Percentiles rank a stretch among this genome's conserved stretches.
phyloP scores from a whole-genome alignment of 2,888 invertebrate genomes.

The Calameuta idolon region DNA sequence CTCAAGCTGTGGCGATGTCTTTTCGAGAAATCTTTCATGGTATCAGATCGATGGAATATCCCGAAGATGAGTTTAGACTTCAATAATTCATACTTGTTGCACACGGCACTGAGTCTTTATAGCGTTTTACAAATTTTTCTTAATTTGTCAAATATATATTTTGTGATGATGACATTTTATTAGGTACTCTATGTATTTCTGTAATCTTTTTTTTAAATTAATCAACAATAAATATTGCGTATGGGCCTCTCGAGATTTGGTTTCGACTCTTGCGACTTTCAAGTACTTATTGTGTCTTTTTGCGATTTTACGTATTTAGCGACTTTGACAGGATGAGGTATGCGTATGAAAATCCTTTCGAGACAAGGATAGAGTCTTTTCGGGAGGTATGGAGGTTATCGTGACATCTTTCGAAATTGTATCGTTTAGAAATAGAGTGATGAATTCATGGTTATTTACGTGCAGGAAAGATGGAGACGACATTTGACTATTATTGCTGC shows the following conservation, averaged over 20 bases:
- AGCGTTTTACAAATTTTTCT: background rate
- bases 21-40: constrained; percentile 17
- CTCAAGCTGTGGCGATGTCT: constrained; percentile 33
- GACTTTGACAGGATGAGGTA: too few relatives aligned
- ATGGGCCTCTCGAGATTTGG: background rate
- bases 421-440: too few relatives aligned
- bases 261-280: too few relatives aligned
- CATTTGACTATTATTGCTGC: too few relatives aligned
- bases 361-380: too few relatives aligned
- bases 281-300: too few relatives aligned
- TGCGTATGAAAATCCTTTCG: too few relatives aligned
- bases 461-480: too few relatives aligned
- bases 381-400: too few relatives aligned
- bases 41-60: background rate
- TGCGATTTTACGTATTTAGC: too few relatives aligned
- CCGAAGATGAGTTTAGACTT: background rate
- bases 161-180: background rate
- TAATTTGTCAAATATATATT: background rate
- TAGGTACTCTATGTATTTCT: background rate
- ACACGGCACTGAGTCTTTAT: background rate
- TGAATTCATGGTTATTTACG: too few relatives aligned
- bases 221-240: background rate
- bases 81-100: background rate
- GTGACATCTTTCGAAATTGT: too few relatives aligned
- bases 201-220: background rate